Conservation (phyloP, 2,888 invertebrate genomes). For the Pyrochroa serraticornis region DNA sequence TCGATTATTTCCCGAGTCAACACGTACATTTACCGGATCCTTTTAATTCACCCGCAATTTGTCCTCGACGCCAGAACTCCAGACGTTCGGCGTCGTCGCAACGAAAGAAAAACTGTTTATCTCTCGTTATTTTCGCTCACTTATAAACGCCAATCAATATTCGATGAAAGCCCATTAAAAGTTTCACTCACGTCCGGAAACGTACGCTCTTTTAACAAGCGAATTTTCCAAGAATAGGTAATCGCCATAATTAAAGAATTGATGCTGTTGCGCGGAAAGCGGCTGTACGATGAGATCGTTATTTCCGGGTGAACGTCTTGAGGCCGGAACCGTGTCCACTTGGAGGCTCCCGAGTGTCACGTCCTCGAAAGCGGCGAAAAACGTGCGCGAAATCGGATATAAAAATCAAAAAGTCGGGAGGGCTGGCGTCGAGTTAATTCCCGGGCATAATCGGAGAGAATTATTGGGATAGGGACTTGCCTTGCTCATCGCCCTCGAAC, state of each 20-base stretch:
- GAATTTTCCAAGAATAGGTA: conserved; percentile 13
- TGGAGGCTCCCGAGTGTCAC: conserved; percentile 47
- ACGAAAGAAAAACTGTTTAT: too few species aligned
- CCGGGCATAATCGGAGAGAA: conserved; percentile 31
- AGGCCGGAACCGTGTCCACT: conserved; percentile 28
- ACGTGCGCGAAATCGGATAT: conserved; percentile 54
- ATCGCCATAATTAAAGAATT: conserved; percentile 4
- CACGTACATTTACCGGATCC: conserved; percentile 45
- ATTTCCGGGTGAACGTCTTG: background rate
- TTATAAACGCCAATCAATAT: conserved; percentile 41
- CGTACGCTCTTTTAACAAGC: conserved; percentile 3
- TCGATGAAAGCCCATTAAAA: conserved; percentile 46
- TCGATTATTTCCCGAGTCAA: conserved; percentile 55
- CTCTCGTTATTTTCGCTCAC: conserved; percentile 36
- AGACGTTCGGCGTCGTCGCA: too few species aligned
- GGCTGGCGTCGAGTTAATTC: conserved; percentile 42
- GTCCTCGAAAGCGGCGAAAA: conserved; percentile 47
- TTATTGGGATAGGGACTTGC: conserved; percentile 40
- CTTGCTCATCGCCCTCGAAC: conserved; percentile 54
- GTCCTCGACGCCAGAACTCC: too few species aligned
- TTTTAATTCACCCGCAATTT: conserved; percentile 31
- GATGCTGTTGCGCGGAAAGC: background rate
- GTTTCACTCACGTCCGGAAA: conserved; percentile 33
- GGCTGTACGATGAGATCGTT: background rate
- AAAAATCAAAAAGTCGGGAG: conserved; percentile 49